Conservation (phyloP, 2,797 vertebrate genomes). For the Chelon auratus region DNA sequence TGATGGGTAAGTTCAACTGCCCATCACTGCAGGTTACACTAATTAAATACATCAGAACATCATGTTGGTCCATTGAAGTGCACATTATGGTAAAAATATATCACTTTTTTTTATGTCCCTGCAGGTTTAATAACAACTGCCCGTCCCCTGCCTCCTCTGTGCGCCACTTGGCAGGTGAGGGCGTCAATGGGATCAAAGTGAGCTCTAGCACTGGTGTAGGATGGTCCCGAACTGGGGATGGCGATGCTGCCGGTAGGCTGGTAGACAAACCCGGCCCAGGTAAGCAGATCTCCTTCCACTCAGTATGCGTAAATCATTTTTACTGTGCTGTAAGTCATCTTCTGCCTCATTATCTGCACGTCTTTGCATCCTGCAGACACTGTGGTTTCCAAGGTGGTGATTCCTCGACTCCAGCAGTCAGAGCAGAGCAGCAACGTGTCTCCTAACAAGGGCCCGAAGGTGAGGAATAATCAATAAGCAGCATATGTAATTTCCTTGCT, state of each 20-base stretch:
- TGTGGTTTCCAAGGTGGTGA: conserved; percentile 81
- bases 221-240: conserved; percentile 91
- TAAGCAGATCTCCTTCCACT: conserved; percentile 11
- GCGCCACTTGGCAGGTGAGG: conserved; percentile 88
- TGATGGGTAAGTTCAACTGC: conserved; percentile 88
- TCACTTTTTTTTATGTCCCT: conserved; percentile 26
- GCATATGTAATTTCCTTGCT: background rate
- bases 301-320: background rate
- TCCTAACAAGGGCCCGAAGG: conserved; percentile 92
- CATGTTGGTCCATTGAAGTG: background rate
- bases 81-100: background rate
- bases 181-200: conserved; percentile 85
- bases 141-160: conserved; percentile 90
- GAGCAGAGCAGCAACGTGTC: conserved; percentile 90
- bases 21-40: background rate
- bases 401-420: conserved; percentile 88
- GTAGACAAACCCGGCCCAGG: conserved; percentile 74
- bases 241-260: conserved; percentile 51
- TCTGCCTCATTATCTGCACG: conserved; percentile 23
- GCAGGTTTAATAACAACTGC: conserved; percentile 93
- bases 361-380: conserved; percentile 85
- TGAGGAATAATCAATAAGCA: conserved; percentile 63
- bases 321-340: background rate
- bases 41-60: background rate
- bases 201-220: conserved; percentile 63